phyloP scores from a whole-genome alignment of 2,113 vertebrate species.

The Rhea pennata region DNA sequence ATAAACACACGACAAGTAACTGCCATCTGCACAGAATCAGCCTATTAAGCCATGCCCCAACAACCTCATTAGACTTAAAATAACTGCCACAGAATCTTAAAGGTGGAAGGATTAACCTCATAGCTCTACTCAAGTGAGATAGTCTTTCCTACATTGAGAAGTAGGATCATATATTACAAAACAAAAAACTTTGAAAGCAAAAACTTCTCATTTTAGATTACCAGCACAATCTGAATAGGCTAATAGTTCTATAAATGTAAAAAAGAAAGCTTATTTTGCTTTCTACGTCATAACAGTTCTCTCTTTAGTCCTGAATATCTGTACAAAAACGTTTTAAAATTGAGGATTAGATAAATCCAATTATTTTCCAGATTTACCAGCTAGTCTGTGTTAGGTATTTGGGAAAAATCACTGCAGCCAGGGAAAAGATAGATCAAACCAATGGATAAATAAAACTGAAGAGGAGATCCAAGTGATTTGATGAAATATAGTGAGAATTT shows the following conservation, averaged over 20 bases:
- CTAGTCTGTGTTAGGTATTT: background rate
- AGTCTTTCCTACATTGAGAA: background rate
- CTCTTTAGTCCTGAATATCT: background rate
- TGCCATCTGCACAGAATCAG: slow-evolving; percentile 55
- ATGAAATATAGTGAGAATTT: background rate
- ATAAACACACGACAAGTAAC: slow-evolving; percentile 51
- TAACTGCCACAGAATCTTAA: slow-evolving; percentile 58
- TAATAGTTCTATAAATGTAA: background rate
- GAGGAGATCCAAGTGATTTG: background rate
- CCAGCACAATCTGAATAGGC: background rate
- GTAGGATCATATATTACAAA: background rate
- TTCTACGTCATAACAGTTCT: background rate
- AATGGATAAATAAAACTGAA: background rate
- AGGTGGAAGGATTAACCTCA: slow-evolving; percentile 56
- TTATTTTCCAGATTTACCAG: slow-evolving; percentile 38
- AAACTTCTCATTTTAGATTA: background rate
- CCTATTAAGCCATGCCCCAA: slow-evolving; percentile 65
- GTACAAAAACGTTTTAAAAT: background rate
- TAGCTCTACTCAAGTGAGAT: background rate
- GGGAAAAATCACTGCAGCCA: background rate
- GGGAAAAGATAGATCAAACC: background rate
- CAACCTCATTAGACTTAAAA: slow-evolving; percentile 69
- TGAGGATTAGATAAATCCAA: slow-evolving; percentile 35
- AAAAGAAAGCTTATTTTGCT: background rate
- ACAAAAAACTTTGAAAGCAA: background rate